A percentile compares a stretch with the other conserved stretches of the same genome.
Evolutionary conservation across 2,888 invertebrate species (phyloP).

Genomic region (Sinohyriopsis cumingii): DNA sequence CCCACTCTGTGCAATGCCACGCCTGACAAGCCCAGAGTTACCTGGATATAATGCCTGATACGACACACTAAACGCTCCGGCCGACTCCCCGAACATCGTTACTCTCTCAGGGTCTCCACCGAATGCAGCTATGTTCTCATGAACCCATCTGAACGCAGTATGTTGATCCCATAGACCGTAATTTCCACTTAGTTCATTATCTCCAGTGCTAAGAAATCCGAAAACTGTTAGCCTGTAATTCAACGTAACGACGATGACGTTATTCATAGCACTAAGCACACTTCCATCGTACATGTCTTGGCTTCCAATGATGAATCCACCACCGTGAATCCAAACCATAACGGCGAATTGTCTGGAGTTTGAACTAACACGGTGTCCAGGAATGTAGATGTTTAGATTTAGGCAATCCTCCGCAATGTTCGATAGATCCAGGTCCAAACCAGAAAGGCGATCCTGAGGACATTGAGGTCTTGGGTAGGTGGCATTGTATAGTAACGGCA

Average conservation of each 20-base stretch:
- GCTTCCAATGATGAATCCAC: constrained; percentile 93
- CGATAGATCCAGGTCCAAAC: no score
- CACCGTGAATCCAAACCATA: constrained; percentile 93
- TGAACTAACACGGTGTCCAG: constrained; percentile 67
- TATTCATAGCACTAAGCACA: constrained; percentile 8
- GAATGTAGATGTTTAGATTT: constrained; percentile 95
- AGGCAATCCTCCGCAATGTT: constrained; percentile 87
- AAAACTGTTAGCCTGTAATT: constrained; percentile 93
- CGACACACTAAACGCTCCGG: constrained; percentile 44
- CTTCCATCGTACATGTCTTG: constrained; percentile 71
- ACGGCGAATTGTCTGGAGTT: constrained; percentile 77
- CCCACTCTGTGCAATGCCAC: constrained; percentile 58
- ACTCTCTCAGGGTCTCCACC: constrained; percentile 56
- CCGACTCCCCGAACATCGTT: constrained; percentile 60
- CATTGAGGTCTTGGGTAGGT: no score
- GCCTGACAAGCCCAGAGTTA: constrained; percentile 40
- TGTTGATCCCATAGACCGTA: constrained; percentile 95
- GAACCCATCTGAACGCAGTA: constrained; percentile 92
- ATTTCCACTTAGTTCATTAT: constrained; percentile 86
- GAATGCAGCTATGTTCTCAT: constrained; percentile 82
- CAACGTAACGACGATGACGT: constrained; percentile 89
- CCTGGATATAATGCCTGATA: constrained; percentile 51
- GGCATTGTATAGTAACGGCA: no score
- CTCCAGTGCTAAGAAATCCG: constrained; percentile 91
- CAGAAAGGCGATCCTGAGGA: no score